Percentiles rank a stretch among this genome's conserved stretches.
Evolutionary conservation across 2,797 vertebrate genomes (phyloP).

Genomic region (Cygnus olor): DNA sequence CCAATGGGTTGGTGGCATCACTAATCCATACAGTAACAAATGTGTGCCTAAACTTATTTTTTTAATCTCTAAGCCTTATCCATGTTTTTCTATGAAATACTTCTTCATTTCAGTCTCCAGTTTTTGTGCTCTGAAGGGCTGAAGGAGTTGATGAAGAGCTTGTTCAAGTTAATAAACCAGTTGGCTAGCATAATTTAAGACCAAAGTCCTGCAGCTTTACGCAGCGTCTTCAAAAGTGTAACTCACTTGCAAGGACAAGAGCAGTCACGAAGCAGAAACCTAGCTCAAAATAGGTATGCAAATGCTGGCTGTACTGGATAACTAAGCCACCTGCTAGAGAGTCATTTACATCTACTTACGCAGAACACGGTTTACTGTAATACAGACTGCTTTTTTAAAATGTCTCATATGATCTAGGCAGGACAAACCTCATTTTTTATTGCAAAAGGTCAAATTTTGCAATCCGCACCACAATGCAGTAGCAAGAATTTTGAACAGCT

Average conservation of each 20-base stretch:
- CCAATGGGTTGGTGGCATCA: neutral
- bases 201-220: neutral
- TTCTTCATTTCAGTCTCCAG: neutral
- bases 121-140: neutral
- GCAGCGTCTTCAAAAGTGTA: neutral
- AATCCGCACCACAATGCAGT: neutral
- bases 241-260: slow-evolving; percentile 34
- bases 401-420: neutral
- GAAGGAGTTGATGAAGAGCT: neutral
- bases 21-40: neutral
- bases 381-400: neutral
- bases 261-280: slow-evolving; percentile 38
- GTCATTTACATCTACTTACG: slow-evolving; percentile 51
- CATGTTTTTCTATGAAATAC: neutral
- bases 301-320: slow-evolving; percentile 41
- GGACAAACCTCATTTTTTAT: neutral
- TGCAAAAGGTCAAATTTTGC: neutral
- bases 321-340: slow-evolving; percentile 19
- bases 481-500: neutral
- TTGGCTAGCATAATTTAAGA: neutral
- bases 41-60: fast-evolving
- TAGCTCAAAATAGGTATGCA: slow-evolving; percentile 59
- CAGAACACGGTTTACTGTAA: neutral
- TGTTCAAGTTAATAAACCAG: neutral
- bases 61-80: neutral